Conservation (phyloP, 2,113 vertebrate genomes). For the Tamias sibiricus region DNA sequence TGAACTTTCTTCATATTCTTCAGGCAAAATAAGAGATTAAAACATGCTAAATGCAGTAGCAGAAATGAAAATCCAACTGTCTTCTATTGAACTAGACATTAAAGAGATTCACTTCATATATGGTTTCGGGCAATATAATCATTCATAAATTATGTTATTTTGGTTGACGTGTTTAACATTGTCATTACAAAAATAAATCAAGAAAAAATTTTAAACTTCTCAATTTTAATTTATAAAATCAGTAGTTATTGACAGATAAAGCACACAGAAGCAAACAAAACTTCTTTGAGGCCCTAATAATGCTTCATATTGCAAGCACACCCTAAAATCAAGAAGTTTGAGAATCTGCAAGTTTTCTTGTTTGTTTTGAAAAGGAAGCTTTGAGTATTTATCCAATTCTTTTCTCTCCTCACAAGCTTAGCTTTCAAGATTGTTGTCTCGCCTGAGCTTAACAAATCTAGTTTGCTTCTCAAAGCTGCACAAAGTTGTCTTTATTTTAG, state of each 20-base stretch:
- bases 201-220: background rate
- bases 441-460: background rate
- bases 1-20: background rate
- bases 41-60: background rate
- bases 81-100: background rate
- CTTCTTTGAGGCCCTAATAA: background rate
- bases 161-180: background rate
- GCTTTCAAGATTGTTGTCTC: background rate
- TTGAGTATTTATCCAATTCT: background rate
- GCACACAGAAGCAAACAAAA: background rate
- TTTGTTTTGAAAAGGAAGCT: background rate
- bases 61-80: background rate
- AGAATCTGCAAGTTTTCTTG: background rate
- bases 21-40: background rate
- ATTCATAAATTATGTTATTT: background rate
- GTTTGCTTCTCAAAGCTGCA: background rate
- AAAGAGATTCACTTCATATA: background rate
- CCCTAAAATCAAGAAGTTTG: background rate
- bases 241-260: background rate
- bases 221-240: background rate
- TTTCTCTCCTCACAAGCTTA: background rate
- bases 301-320: background rate
- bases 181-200: constrained; percentile 8
- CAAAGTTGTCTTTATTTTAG: constrained; percentile 25
- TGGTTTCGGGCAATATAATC: background rate